Evolutionary conservation across 2,888 invertebrate species (phyloP).

Genomic region (Drosophila kanekoi): DNA sequence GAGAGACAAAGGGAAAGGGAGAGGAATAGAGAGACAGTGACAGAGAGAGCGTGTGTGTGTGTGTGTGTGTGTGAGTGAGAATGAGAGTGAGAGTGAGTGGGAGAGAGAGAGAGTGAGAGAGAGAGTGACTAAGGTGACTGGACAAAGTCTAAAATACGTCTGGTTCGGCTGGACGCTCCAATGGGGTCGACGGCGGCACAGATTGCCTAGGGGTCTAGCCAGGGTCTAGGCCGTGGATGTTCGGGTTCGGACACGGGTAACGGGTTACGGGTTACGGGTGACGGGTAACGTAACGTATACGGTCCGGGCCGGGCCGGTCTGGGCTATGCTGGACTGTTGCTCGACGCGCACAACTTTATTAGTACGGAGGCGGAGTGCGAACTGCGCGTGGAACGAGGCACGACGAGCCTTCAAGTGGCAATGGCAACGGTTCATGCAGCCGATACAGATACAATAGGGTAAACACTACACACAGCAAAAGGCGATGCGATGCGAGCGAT

Average conservation of each 20-base stretch:
- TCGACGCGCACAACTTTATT: slow-evolving; percentile 9
- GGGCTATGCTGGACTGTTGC: neutral
- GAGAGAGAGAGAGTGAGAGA: neutral
- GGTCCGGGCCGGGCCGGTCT: slow-evolving; percentile 1
- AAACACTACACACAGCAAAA: slow-evolving; percentile 26
- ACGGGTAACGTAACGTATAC: neutral
- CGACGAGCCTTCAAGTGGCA: slow-evolving; percentile 59
- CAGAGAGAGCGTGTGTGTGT: neutral
- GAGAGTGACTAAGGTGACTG: slow-evolving; percentile 12
- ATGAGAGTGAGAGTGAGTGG: too few relatives aligned
- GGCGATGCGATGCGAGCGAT: slow-evolving; percentile 2
- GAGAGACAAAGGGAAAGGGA: slow-evolving; percentile 6
- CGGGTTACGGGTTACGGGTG: neutral
- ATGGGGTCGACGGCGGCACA: neutral
- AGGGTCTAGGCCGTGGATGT: slow-evolving; percentile 32
- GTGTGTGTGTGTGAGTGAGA: too few relatives aligned
- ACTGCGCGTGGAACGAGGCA: slow-evolving; percentile 44
- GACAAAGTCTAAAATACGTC: slow-evolving; percentile 20
- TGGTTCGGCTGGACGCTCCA: slow-evolving; percentile 2
- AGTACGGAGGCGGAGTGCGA: slow-evolving; percentile 12
- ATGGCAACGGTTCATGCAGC: slow-evolving; percentile 49
- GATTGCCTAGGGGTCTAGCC: slow-evolving; percentile 12
- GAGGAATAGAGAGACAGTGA: neutral
- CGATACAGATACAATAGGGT: slow-evolving; percentile 57
- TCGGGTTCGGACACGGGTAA: neutral